Evolutionary conservation across 2,888 invertebrate species (phyloP), one percentile per base, ranked within the genome.

Genomic region (Eledone cirrhosa): DNA sequence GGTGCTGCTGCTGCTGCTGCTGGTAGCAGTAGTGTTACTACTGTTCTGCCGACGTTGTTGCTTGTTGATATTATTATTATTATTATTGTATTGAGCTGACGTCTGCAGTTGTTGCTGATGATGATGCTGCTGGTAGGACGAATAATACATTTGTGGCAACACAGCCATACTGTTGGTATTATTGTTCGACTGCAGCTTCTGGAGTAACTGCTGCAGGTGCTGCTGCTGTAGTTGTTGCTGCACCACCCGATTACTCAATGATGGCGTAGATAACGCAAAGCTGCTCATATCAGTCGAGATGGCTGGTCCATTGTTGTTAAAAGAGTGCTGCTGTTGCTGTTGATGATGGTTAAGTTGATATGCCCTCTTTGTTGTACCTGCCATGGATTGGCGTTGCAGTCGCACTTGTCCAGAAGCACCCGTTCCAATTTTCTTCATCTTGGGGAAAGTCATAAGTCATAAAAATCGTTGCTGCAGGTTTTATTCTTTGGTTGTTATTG

Each of bases 381-480:
- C 41, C 72, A 72, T 72, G n/a, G n/a, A 41, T 13, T 72, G 33
- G 33, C 72, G 72, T n/a, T 72, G 72, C 41, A 33, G 41, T 31
- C 72, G 31, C 72, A 72, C 3, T 41, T 72, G 72, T 33, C 31
- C 72, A 2, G 72, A 41, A 33, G 72, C 31, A 41, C 41, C 41
- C 22, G 41, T 33, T 22, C 72, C 33, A 24, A 33, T n/a, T 19
- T 72, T 72, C 72, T 72, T 72, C 72, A 72, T 72, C 31, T 72
- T 72, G 8, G 72, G 72, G 22, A 72, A 72, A 41, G 72, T 72
- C 72, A 72, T 72, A 72, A n/a, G 72, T 72, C 72, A 72, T 22
- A n/a, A 41, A 41, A 41, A 41, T 41, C 41, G 5, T 41, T 2
- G 41, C 41, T 41, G 41, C 41, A 41, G 41, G 41, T 41, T 41